Evolutionary conservation across 2,888 invertebrate species (phyloP).

Genomic region (Lordiphosa andalusiaca): DNA sequence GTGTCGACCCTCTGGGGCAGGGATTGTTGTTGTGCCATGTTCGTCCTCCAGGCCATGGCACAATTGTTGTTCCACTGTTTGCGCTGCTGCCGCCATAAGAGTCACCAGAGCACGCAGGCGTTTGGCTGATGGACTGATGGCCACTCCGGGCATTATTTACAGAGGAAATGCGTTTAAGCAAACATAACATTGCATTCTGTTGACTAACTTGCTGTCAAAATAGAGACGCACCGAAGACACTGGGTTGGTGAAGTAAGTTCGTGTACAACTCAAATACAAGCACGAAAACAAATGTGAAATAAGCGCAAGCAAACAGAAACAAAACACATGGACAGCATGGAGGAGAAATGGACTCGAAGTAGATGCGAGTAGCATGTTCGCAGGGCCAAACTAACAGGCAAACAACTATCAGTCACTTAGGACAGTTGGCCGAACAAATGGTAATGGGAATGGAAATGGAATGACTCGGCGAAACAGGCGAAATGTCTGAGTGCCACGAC

Average conservation of each 20-base stretch:
- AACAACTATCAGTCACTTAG: conserved; percentile 75
- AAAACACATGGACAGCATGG: conserved; percentile 19
- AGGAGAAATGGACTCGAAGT: conserved; percentile 37
- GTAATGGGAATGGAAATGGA: conserved; percentile 15
- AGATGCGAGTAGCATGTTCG: conserved; percentile 26
- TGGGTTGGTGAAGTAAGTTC: conserved; percentile 23
- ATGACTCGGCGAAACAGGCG: conserved; percentile 11
- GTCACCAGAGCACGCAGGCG: conserved; percentile 24
- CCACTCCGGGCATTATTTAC: conserved; percentile 44
- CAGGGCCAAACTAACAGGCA: conserved; percentile 61
- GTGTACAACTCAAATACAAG: conserved; percentile 60
- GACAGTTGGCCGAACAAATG: conserved; percentile 35
- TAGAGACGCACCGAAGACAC: conserved; percentile 30
- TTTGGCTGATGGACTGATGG: conserved; percentile 18
- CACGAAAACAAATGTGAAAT: conserved; percentile 52
- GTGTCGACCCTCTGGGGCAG: conserved; percentile 15
- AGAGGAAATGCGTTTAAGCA: conserved; percentile 63
- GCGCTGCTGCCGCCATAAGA: conserved; percentile 34
- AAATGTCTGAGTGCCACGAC: conserved; percentile 16
- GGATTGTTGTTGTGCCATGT: conserved; percentile 20
- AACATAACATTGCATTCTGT: conserved; percentile 27
- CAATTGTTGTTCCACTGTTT: conserved; percentile 27
- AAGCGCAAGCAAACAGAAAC: conserved; percentile 43
- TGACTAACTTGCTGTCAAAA: conserved; percentile 71
- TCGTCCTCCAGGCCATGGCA: conserved; percentile 18